phyloP scores from a whole-genome alignment of 2,113 vertebrate species.

The Melanostigma gelatinosum region DNA sequence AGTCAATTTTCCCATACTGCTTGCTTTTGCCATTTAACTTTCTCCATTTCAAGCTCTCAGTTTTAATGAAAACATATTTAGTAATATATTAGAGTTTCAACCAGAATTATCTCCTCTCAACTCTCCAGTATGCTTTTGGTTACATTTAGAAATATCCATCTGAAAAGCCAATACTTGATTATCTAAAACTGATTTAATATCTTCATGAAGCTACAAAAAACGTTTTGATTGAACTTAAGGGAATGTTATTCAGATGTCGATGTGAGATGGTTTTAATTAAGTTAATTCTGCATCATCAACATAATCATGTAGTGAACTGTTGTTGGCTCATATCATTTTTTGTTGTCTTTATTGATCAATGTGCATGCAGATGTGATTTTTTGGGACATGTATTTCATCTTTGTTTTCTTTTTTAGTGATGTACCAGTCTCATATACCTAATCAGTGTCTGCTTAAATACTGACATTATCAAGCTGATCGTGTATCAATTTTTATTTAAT shows the following conservation, averaged over 20 bases:
- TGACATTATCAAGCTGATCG: neutral
- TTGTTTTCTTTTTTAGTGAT: neutral
- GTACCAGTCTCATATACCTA: neutral
- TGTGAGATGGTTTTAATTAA: neutral
- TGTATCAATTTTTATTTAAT: neutral
- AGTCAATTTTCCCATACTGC: slow-evolving; percentile 24
- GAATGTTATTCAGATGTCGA: neutral
- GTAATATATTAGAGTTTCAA: neutral
- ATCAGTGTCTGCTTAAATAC: neutral
- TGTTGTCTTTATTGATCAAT: neutral
- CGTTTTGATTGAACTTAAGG: neutral
- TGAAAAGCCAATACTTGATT: neutral
- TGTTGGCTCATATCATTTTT: too few relatives aligned
- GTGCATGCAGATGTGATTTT: neutral
- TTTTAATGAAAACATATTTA: slow-evolving; percentile 20
- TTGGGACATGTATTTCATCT: neutral
- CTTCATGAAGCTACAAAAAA: neutral
- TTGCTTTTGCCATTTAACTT: slow-evolving; percentile 3
- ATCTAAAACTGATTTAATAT: neutral
- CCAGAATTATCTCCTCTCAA: neutral
- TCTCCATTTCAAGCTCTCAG: slow-evolving; percentile 12
- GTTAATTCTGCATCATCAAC: neutral
- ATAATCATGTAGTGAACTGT: neutral
- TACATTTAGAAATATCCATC: neutral
- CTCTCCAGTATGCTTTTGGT: neutral